phyloP scores from a whole-genome alignment of 2,888 invertebrate genomes.

The Didymodactylos carnosus region DNA sequence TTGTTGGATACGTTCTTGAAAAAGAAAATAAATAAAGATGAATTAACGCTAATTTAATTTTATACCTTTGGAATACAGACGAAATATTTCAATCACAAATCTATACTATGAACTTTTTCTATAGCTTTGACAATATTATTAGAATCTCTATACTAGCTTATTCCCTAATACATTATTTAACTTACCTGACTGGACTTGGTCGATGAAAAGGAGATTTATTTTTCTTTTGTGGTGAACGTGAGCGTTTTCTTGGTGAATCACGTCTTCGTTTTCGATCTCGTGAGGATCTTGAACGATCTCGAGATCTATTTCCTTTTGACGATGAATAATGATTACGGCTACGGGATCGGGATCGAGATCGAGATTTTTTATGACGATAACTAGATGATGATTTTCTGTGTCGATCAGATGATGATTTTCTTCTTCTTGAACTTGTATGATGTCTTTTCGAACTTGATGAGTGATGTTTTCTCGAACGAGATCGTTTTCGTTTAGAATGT shows the following conservation, averaged over 20 bases:
- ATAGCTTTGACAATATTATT: too few species aligned
- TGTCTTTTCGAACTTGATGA: too few species aligned
- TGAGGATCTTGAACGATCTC: not conserved
- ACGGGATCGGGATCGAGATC: constrained; percentile 1
- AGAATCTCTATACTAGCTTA: too few species aligned
- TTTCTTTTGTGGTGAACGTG: too few species aligned
- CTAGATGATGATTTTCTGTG: not conserved
- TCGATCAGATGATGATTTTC: too few species aligned
- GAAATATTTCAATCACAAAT: not conserved
- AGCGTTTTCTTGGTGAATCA: not conserved
- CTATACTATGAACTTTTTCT: too few species aligned
- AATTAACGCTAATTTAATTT: not conserved
- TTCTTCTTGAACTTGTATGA: too few species aligned
- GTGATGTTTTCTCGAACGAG: too few species aligned
- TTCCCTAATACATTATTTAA: too few species aligned
- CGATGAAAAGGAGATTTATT: too few species aligned
- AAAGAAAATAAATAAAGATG: not conserved
- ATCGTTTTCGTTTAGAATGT: too few species aligned
- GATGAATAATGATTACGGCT: not conserved
- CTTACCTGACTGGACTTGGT: not conserved
- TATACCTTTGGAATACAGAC: not conserved
- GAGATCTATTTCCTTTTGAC: not conserved
- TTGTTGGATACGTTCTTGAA: not conserved
- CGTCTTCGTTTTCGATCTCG: not conserved
- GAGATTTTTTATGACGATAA: not conserved